These are phyloP conservation scores for Aythya baeri DNA, from an alignment of 2,113 vertebrate genomes.

Conservation along the genomic window DNA sequence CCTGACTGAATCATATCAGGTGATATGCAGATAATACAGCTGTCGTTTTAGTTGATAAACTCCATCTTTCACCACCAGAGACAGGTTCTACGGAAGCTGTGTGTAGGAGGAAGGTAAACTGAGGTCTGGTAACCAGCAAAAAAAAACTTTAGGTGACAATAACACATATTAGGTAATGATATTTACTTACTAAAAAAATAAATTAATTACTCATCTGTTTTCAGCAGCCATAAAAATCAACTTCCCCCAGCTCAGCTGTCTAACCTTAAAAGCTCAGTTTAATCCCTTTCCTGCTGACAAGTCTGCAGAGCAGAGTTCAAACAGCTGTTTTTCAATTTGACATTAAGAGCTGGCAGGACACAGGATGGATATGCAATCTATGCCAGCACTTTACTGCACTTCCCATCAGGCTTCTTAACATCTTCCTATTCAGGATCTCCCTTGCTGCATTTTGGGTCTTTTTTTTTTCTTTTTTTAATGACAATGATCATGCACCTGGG, in stretches of 20 bases:
- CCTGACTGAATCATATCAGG: not conserved
- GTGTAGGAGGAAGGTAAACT: not conserved
- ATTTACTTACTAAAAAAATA: not conserved
- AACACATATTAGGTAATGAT: rapidly evolving
- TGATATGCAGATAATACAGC: not conserved
- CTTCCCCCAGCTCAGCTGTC: not conserved
- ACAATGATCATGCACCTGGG: not conserved
- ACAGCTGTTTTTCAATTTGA: not conserved
- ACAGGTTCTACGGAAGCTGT: not conserved
- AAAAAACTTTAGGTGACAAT: not conserved
- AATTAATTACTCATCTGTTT: not conserved
- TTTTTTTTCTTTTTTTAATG: not conserved
- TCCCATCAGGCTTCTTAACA: not conserved
- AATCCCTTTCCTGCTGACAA: not conserved
- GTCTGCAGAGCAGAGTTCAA: not conserved
- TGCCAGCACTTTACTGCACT: not conserved
- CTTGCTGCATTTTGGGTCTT: not conserved
- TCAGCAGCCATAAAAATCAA: not conserved
- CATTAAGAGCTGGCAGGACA: not conserved
- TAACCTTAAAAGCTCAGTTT: not conserved
- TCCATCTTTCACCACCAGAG: not conserved
- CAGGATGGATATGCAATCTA: not conserved
- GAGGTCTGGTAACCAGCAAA: not conserved
- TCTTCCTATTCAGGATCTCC: not conserved
- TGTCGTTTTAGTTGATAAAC: not conserved